These are phyloP conservation scores for Columba janthina DNA, from an alignment of 2,113 vertebrate genomes.

Conservation along the genomic window DNA sequence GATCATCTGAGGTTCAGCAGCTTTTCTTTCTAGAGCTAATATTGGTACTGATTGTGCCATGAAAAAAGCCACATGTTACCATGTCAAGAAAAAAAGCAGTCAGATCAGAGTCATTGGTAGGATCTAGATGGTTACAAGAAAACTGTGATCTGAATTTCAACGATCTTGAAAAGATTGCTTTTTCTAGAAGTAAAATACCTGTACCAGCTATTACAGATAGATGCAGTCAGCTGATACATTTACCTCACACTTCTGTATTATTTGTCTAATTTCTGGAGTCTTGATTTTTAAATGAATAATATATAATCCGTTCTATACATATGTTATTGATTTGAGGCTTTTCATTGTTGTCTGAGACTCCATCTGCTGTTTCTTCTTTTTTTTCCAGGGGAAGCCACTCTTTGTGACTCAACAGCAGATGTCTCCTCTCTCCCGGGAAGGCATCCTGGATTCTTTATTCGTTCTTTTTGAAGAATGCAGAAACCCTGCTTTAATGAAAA, in stretches of 20 bases:
- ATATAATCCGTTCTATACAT: slow-evolving; percentile 64
- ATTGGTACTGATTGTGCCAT: neutral
- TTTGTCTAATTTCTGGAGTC: slow-evolving; percentile 32
- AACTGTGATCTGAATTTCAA: neutral
- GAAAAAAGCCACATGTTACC: neutral
- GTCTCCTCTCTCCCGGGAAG: slow-evolving; percentile 85
- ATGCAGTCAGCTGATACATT: neutral
- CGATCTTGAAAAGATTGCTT: neutral
- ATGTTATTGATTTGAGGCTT: slow-evolving; percentile 75
- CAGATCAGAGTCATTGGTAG: neutral
- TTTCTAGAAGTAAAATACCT: neutral
- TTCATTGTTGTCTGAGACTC: slow-evolving; percentile 77
- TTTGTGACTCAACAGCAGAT: slow-evolving; percentile 80
- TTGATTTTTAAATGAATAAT: slow-evolving; percentile 33
- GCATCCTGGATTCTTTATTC: slow-evolving; percentile 89
- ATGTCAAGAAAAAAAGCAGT: neutral
- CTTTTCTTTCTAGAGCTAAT: neutral
- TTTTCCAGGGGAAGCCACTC: slow-evolving; percentile 86
- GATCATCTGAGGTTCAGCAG: neutral
- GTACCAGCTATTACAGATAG: neutral
- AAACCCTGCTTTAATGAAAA: slow-evolving; percentile 89
- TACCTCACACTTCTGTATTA: neutral
- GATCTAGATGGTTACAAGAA: neutral
- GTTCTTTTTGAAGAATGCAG: slow-evolving; percentile 91
- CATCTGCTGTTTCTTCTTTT: slow-evolving; percentile 75